phyloP scores from a whole-genome alignment of 2,113 vertebrate species.

The Corythoichthys intestinalis region DNA sequence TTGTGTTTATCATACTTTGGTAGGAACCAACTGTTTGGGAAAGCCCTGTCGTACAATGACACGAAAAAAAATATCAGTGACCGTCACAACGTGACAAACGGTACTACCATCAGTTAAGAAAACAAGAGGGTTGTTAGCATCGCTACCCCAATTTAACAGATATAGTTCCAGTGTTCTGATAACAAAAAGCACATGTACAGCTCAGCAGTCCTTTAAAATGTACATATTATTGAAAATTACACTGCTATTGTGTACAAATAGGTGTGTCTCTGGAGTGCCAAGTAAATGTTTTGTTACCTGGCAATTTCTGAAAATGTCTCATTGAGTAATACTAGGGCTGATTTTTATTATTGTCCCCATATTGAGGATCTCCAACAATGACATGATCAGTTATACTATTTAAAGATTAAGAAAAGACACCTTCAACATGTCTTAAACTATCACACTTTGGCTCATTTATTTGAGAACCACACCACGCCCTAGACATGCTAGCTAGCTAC shows the following conservation, averaged over 20 bases:
- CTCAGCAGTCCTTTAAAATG: conserved; percentile 21
- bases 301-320: neutral
- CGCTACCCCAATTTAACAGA: conserved; percentile 15
- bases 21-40: neutral
- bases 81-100: conserved; percentile 22
- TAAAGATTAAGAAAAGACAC: neutral
- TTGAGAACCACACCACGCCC: neutral
- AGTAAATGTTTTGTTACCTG: neutral
- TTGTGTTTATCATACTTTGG: neutral
- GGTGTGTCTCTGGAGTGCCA: neutral
- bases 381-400: neutral
- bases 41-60: conserved; percentile 9
- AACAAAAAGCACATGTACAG: conserved; percentile 21
- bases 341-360: neutral
- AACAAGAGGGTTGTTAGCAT: conserved; percentile 25
- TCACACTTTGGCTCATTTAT: neutral
- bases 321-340: neutral
- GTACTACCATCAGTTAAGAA: conserved; percentile 19
- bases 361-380: neutral
- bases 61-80: conserved; percentile 14
- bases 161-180: conserved; percentile 63
- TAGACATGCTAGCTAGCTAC: neutral
- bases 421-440: neutral
- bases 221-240: neutral
- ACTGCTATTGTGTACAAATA: neutral